Percentiles rank a stretch among this genome's conserved stretches.
Evolutionary conservation across 2,113 vertebrate genomes (phyloP).

Genomic region (Paratilapia polleni): DNA sequence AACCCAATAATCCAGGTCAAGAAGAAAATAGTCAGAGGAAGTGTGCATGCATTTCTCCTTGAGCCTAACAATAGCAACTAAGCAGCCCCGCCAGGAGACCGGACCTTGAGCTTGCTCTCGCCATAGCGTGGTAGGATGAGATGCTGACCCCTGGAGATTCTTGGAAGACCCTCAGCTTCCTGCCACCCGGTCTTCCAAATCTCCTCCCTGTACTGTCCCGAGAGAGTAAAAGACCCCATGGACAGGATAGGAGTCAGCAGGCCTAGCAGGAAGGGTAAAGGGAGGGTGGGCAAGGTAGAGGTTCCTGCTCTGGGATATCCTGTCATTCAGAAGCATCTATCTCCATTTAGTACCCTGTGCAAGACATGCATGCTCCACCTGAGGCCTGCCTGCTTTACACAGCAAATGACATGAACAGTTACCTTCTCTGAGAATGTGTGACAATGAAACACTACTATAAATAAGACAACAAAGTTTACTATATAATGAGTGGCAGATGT

Average conservation of each 20-base stretch:
- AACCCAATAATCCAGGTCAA: constrained; percentile 55
- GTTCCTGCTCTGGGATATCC: constrained; percentile 82
- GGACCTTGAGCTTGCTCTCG: constrained; percentile 37
- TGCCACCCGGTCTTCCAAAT: constrained; percentile 31
- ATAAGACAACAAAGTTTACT: background rate
- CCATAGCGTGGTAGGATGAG: constrained; percentile 32
- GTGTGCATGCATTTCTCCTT: constrained; percentile 51
- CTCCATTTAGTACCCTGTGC: constrained; percentile 31
- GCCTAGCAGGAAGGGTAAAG: constrained; percentile 67
- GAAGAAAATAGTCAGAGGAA: constrained; percentile 79
- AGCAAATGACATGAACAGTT: background rate
- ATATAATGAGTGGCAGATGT: background rate
- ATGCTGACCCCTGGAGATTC: constrained; percentile 70
- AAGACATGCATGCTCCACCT: constrained; percentile 16
- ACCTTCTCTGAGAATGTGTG: background rate
- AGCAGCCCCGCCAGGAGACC: constrained; percentile 36
- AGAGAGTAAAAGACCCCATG: constrained; percentile 45
- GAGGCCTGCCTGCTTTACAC: background rate
- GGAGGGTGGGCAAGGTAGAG: constrained; percentile 21
- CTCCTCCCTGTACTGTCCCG: constrained; percentile 38
- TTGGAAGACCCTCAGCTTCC: constrained; percentile 76
- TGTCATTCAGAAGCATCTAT: constrained; percentile 72
- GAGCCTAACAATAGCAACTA: constrained; percentile 73
- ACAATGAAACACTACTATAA: background rate
- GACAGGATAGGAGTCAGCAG: constrained; percentile 71